A percentile compares a stretch with the other conserved stretches of the same genome.
Evolutionary conservation across 35 echinoderm and acorn worm genomes (phyloP).

Genomic region (Chiridota heheva): DNA sequence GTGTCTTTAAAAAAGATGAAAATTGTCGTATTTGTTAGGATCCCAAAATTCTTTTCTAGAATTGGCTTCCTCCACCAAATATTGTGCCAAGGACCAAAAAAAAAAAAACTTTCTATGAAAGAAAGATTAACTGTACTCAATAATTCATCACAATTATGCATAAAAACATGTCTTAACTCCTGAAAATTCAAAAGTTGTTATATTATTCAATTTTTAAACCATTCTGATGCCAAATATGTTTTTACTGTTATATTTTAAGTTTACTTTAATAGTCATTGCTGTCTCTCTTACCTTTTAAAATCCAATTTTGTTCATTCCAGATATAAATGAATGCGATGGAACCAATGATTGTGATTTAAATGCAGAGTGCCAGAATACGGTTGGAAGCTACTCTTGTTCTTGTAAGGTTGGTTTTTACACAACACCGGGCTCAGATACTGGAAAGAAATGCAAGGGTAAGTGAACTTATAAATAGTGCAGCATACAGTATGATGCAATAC

Average conservation of each 20-base stretch:
- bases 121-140: too few relatives aligned
- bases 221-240: neutral
- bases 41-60: too few relatives aligned
- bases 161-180: neutral
- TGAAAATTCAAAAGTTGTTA: neutral
- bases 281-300: too few relatives aligned
- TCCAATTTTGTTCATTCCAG: neutral
- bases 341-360: neutral
- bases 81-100: too few relatives aligned
- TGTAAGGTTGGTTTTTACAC: conserved; percentile 27
- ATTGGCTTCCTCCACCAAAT: too few relatives aligned
- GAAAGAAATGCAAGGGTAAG: neutral
- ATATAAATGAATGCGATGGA: conserved; percentile 42
- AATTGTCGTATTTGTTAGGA: too few relatives aligned
- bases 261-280: too few relatives aligned
- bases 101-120: too few relatives aligned
- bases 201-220: neutral
- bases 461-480: too few relatives aligned
- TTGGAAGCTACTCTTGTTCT: neutral
- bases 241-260: neutral
- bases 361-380: neutral
- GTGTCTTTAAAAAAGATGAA: too few relatives aligned
- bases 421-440: neutral
- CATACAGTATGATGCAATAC: too few relatives aligned
- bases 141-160: neutral